These are phyloP conservation scores for Lydus trimaculatus DNA, from an alignment of 2,888 invertebrate genomes.

Conservation along the genomic window DNA sequence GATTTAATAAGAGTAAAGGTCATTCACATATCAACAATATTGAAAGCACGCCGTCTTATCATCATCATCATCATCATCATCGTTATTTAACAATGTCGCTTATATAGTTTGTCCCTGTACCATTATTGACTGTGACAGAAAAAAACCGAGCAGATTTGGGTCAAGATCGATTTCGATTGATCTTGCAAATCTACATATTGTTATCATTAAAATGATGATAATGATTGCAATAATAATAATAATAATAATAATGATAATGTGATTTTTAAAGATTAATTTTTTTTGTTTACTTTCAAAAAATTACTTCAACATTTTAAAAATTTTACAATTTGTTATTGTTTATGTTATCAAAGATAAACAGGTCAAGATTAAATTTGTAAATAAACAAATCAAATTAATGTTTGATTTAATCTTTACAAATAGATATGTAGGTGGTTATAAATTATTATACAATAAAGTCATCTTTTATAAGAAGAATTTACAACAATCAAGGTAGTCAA, in stretches of 20 bases:
- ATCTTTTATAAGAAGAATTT: too few species aligned
- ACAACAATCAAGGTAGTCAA: too few species aligned
- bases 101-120: neutral
- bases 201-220: neutral
- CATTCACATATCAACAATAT: constrained; percentile 22
- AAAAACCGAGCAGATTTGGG: constrained; percentile 13
- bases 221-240: neutral
- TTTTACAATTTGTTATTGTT: neutral
- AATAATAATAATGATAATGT: neutral
- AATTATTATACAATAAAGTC: too few species aligned
- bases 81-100: constrained; percentile 9
- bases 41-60: neutral
- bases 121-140: neutral
- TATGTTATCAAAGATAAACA: neutral
- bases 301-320: too few species aligned
- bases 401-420: constrained; percentile 10
- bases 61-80: constrained; percentile 20
- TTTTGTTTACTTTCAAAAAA: too few species aligned
- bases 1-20: constrained; percentile 31
- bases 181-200: neutral
- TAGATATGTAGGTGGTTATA: neutral
- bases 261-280: too few species aligned
- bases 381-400: constrained; percentile 10
- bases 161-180: constrained; percentile 21
- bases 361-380: constrained; percentile 19